Evolutionary conservation across 2,888 invertebrate species (phyloP).

Genomic region (Hipparchia sbordonii): DNA sequence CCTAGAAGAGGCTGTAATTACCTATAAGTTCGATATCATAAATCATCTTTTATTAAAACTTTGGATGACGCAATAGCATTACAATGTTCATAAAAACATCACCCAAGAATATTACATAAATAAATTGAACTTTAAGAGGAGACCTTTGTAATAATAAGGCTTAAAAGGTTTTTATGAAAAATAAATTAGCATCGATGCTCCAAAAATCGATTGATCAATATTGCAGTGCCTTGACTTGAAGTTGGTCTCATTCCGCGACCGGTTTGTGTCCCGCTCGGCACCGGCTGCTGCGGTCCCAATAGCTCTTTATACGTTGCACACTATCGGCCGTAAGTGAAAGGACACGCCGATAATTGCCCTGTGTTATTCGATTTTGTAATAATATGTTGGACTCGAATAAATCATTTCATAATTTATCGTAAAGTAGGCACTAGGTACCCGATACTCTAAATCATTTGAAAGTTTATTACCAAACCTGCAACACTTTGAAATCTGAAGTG

Average conservation of each 20-base stretch:
- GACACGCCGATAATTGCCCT: slow-evolving; percentile 77
- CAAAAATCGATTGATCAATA: slow-evolving; percentile 78
- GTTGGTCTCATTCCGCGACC: slow-evolving; percentile 76
- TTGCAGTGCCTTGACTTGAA: slow-evolving; percentile 75
- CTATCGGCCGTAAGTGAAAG: slow-evolving; percentile 75
- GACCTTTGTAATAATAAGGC: slow-evolving; percentile 17
- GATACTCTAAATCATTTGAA: slow-evolving; percentile 19
- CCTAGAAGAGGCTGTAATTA: too few species aligned
- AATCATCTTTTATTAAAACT: too few species aligned
- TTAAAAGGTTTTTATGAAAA: slow-evolving; percentile 23
- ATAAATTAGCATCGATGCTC: slow-evolving; percentile 52
- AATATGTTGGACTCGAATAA: slow-evolving; percentile 36
- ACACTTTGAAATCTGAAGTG: background rate
- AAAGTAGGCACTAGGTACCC: background rate
- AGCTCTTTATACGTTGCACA: slow-evolving; percentile 57
- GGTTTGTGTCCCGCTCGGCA: slow-evolving; percentile 62
- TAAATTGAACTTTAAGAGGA: slow-evolving; percentile 8
- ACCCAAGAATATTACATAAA: slow-evolving; percentile 5
- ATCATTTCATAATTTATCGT: slow-evolving; percentile 29
- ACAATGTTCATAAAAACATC: background rate
- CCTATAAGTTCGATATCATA: too few species aligned
- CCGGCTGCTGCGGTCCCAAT: slow-evolving; percentile 69
- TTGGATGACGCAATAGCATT: background rate
- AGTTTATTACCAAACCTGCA: slow-evolving; percentile 11
- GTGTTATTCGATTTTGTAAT: slow-evolving; percentile 64